Base-by-base conservation (phyloP, 2,888 invertebrate genomes). In the Meiosimyza platycephala region DNA sequence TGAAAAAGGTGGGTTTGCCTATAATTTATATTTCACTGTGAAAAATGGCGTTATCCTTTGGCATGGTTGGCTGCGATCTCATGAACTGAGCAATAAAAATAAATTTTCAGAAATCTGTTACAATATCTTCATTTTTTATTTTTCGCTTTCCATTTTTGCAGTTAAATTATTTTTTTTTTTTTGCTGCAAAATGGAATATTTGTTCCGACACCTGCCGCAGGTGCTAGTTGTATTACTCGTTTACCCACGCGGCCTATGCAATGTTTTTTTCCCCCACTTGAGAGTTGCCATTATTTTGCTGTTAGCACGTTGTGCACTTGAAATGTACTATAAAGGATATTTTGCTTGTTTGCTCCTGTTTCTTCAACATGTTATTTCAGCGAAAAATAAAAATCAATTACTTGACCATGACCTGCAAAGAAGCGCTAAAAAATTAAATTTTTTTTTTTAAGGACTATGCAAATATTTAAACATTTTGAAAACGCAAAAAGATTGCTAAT, bases 401-500 rank as follows among this genome's bases (percentile, higher is more conserved):
- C 40, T 18, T 63, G 63, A 47, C 63, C 63, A 40, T 63, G 63
- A 63, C 48, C 63, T 63, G 63, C 16, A 63, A 48, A 16, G 28
- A 57, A 28, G 28, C 28, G 18, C 12, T 18, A 57, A 57, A 28
- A 57, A 28, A 22, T 28, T 28, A 12, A 57, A 18, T 4, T 57
- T 40, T 7, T 6, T 40, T 40, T 28, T 28, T 28, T 22, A 2
- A 2, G 22, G 3, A 40, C 9, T 40, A 9, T 9, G 9, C 9
- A 40, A 9, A 40, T 9, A 40, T 40, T 7, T 0, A 1, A 40
- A 9, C 4, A 40, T 40, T 40, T 40, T 40, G 2, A 40, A 40
- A 40, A 40, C 6, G 9, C 40, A 9, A 7, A 9, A 40, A 40
- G 2, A 40, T 40, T 40, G 6, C 40, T 40, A 40, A 40, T 40